phyloP scores from a whole-genome alignment of 2,888 invertebrate genomes.

The Myathropa florea region DNA sequence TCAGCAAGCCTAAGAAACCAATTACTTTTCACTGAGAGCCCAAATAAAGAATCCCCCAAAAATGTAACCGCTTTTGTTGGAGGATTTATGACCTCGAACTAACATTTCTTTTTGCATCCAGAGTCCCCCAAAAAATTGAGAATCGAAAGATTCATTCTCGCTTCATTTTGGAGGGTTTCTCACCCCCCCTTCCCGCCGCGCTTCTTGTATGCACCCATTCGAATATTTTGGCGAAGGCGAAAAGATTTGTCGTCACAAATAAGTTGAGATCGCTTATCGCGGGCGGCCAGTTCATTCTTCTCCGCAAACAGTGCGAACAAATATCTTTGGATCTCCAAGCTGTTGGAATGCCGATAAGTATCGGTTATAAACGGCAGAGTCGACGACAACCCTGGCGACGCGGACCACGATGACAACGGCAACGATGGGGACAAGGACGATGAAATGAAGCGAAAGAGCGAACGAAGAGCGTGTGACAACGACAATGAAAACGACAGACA shows the following conservation, averaged over 20 bases:
- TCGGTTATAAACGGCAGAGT: constrained; percentile 68
- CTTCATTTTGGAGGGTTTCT: constrained; percentile 19
- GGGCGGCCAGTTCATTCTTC: constrained; percentile 68
- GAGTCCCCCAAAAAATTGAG: constrained; percentile 51
- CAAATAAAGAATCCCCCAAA: constrained; percentile 68
- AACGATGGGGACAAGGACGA: background rate
- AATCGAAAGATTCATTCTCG: constrained; percentile 58
- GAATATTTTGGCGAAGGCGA: constrained; percentile 27
- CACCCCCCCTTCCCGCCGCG: background rate
- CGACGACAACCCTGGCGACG: constrained; percentile 42
- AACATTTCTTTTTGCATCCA: constrained; percentile 67
- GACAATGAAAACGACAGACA: constrained; percentile 24
- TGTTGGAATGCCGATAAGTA: constrained; percentile 71
- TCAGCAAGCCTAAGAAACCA: constrained; percentile 47
- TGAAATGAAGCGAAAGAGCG: too few species aligned
- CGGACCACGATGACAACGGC: constrained; percentile 23
- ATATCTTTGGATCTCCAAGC: constrained; percentile 67
- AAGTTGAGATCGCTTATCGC: constrained; percentile 71
- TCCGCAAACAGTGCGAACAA: constrained; percentile 64
- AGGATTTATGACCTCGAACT: constrained; percentile 67
- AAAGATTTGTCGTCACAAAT: constrained; percentile 71
- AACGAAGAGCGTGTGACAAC: constrained; percentile 16
- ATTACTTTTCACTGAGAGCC: constrained; percentile 66
- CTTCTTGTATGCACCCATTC: background rate
- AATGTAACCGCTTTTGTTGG: constrained; percentile 69